Base-by-base conservation (phyloP, 2,113 vertebrate genomes). In the Atlantisia rogersi region DNA sequence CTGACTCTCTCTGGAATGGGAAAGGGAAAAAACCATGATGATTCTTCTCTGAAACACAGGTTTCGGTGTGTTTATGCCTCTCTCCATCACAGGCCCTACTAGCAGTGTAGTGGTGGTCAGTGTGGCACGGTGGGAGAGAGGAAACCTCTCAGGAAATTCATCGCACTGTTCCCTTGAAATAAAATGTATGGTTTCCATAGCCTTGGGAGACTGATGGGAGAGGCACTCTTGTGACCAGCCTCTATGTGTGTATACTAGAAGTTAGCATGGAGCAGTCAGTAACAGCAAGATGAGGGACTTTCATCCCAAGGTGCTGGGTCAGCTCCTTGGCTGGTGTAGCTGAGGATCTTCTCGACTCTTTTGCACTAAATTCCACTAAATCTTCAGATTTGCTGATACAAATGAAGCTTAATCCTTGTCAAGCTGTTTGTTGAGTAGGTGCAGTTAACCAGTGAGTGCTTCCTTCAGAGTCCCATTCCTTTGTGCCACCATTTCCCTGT, bases 41-140 rank as follows among this genome's bases (percentile, higher is more conserved):
- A 4, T 71, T 75, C 35, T 71, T 32, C n/a, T 32, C 44, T 60
- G 59, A 80, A 56, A 69, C 12, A 37, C 6, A 35, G 22, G 53
- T 81, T 77, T 50, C 1, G 0, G 6, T 42, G 22, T 59, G n/a
- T 83, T 58, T 32, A 39, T 0, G 0, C 10, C 16, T 35, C 22
- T 70, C 25, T 63, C 25, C 16, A 12, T 52, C 65, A 22, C 17
- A 73, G 20, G 12, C 39, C 44, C 18, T 70, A 11, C 19, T 18
- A 37, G 35, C 15, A 69, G 28, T 31, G 42, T 10, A 63, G 53
- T 24, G 40, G 12, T 12, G 5, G 24, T 18, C 31, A 26, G 44
- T 6, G 3, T 32, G 22, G 20, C 11, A 19, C 3, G 11, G 31
- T 3, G 2, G 16, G 32, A 82, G 58, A 68, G 35, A 60, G 15